These are phyloP conservation scores for Rhinoraja longicauda DNA, from an alignment of 2,797 vertebrate genomes.

Conservation along the genomic window DNA sequence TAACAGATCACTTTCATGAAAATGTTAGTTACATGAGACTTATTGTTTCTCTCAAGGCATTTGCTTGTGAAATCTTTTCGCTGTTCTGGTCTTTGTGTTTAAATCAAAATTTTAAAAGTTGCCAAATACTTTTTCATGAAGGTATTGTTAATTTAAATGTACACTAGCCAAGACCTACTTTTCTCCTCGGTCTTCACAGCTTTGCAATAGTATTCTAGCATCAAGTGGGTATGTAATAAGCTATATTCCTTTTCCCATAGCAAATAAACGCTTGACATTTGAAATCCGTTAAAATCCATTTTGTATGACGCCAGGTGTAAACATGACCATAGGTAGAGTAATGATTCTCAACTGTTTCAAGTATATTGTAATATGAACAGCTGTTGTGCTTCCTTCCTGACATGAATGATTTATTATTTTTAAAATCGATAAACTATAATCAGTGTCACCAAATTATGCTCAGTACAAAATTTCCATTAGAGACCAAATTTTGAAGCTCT, in stretches of 20 bases:
- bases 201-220: conserved; percentile 17
- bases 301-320: neutral
- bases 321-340: neutral
- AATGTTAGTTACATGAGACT: neutral
- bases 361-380: conserved; percentile 22
- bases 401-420: conserved; percentile 20
- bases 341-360: conserved; percentile 2
- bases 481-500: neutral
- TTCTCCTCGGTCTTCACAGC: neutral
- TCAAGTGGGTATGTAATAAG: conserved; percentile 22
- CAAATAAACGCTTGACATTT: conserved; percentile 29
- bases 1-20: neutral
- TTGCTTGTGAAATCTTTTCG: conserved; percentile 3
- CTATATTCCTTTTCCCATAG: conserved; percentile 8
- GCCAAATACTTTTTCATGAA: conserved; percentile 12
- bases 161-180: neutral
- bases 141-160: conserved; percentile 12
- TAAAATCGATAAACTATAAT: neutral
- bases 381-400: conserved; percentile 30
- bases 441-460: conserved; percentile 10
- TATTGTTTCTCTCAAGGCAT: neutral
- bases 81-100: neutral
- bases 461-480: conserved; percentile 14
- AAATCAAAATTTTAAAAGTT: neutral
- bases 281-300: neutral